A percentile compares a stretch with the other conserved stretches of the same genome.
These are phyloP conservation scores for Falcunculus frontatus DNA, from an alignment of 2,113 vertebrate species.

Conservation along the genomic window DNA sequence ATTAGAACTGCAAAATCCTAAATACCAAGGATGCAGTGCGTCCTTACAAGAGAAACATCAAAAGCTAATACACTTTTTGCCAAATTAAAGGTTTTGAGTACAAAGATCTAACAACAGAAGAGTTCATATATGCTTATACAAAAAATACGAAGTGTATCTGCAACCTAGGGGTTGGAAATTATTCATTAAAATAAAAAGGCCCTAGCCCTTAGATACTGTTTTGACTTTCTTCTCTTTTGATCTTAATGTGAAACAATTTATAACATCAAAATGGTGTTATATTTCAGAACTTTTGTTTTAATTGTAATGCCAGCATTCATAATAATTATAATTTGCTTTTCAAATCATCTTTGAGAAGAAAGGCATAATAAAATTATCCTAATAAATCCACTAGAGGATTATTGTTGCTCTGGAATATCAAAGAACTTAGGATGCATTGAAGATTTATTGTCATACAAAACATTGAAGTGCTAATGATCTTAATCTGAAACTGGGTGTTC, in stretches of 20 bases:
- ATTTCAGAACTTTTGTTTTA: conserved; percentile 5
- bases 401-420: conserved; percentile 57
- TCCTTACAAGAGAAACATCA: conserved; percentile 1
- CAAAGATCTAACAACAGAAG: conserved; percentile 27
- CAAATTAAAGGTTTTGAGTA: background rate
- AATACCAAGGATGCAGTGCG: background rate
- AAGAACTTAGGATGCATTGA: conserved; percentile 48
- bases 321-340: conserved; percentile 59
- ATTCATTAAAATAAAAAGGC: background rate
- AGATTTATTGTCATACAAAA: conserved; percentile 55
- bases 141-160: background rate
- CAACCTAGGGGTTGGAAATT: conserved; percentile 25
- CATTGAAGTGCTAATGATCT: conserved; percentile 44
- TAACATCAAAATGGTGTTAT: conserved; percentile 46
- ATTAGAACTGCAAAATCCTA: background rate
- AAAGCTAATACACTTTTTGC: background rate
- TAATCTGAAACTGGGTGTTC: conserved; percentile 42
- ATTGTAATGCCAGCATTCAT: conserved; percentile 38
- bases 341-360: conserved; percentile 55
- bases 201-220: background rate
- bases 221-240: conserved; percentile 41
- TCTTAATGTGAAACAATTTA: conserved; percentile 47
- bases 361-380: conserved; percentile 54
- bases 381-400: conserved; percentile 62
- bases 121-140: background rate